Base-by-base conservation (phyloP, 2,797 vertebrate species). In the Ctenopoma multispine region DNA sequence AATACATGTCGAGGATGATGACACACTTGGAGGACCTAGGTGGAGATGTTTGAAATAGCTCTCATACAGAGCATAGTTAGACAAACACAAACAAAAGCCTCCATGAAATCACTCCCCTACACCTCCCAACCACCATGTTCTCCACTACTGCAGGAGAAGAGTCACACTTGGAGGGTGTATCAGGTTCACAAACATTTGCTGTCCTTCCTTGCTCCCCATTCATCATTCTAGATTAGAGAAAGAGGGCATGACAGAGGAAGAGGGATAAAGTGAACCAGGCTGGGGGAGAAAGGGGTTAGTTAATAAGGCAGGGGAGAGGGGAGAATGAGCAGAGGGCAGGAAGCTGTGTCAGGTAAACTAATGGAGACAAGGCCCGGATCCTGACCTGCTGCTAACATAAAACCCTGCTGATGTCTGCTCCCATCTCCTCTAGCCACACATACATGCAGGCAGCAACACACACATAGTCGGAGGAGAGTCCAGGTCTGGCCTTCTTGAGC, bases 161-260 rank as follows among this genome's bases (percentile, higher is more conserved):
- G 59, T 46, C 69, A 85, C 75, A 82, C 80, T 50, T 27, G 68
- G 59, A 57, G 55, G 78, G 81, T 75, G 84, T 71, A 87, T 90
- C 79, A 79, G 74, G 83, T 89, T 87, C 36, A 60, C 78, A 85
- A 82, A 92, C 80, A 84, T 83, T 86, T 60, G 69, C 67, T 27
- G 81, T 82, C 87, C 82, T 85, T 85, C 53, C 72, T 86, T 58
- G 77, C 79, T 78, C 75, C 82, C 80, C 82, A 92, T 93, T 90
- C 83, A 92, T 94, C 92, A 92, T 85, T 90, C 79, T 86, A 89
- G 88, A 92, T 92, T 88, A 84, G 80, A 87, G 70, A 51, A 74
- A 69, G 69, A 67, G 72, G 70, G 63, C 72, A 73, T 59, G 85
- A 81, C 80, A 77, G 68, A 75, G 66, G 69, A 73, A 72, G 64